Percentiles rank a stretch among this genome's conserved stretches.
phyloP scores from a whole-genome alignment of 1,140 invertebrate genomes.

The Lepidurus apus region DNA sequence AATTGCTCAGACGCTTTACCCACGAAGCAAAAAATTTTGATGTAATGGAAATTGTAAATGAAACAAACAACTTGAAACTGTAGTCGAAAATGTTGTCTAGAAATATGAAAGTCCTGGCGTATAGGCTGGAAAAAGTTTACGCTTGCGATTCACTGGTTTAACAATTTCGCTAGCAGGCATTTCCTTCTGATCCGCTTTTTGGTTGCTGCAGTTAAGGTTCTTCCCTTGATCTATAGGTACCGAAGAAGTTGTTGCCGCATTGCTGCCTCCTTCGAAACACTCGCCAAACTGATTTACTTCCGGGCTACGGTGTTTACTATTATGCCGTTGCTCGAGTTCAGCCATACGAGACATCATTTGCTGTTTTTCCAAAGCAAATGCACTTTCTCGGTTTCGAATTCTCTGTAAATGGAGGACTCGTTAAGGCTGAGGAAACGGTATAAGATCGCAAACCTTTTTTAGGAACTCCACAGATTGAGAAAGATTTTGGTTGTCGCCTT shows the following conservation, averaged over 20 bases:
- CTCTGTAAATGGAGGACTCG: background rate
- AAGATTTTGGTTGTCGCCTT: background rate
- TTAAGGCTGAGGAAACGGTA: background rate
- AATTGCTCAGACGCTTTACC: constrained; percentile 66
- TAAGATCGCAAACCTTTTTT: background rate
- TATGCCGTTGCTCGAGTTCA: background rate
- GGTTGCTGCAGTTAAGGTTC: too few relatives aligned
- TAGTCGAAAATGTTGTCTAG: background rate
- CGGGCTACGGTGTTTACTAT: background rate
- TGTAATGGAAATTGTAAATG: constrained; percentile 72
- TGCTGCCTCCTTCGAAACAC: too few relatives aligned
- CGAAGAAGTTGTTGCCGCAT: too few relatives aligned
- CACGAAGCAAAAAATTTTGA: constrained; percentile 67
- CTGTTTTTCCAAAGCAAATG: background rate
- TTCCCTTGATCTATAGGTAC: too few relatives aligned
- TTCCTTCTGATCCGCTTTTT: background rate
- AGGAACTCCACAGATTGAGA: background rate
- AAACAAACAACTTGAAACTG: constrained; percentile 63
- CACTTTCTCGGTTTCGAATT: background rate
- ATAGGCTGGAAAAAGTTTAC: background rate
- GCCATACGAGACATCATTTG: background rate
- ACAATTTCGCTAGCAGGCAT: background rate
- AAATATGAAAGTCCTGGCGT: background rate
- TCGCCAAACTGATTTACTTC: too few relatives aligned
- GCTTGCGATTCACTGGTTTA: constrained; percentile 17